Conservation (phyloP, 2,113 vertebrate species). For the Epinephelus cyanopodus region DNA sequence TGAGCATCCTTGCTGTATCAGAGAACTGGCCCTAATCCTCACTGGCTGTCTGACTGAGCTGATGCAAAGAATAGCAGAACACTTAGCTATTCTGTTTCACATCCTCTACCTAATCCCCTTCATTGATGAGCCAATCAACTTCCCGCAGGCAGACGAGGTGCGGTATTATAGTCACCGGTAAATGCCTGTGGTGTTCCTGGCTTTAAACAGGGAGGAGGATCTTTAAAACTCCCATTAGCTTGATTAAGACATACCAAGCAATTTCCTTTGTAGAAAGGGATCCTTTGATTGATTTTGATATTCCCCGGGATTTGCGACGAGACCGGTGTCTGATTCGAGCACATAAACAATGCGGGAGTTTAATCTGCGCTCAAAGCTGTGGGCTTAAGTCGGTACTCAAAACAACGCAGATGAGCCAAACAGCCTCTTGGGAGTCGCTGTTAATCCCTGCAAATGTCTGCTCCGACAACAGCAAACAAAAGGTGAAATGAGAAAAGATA, state of each 20-base stretch:
- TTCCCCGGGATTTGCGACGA: constrained; percentile 35
- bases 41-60: constrained; percentile 28
- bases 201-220: constrained; percentile 69
- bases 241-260: constrained; percentile 78
- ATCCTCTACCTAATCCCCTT: constrained; percentile 65
- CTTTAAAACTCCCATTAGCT: constrained; percentile 70
- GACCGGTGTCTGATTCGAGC: constrained; percentile 52
- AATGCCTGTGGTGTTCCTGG: constrained; percentile 46
- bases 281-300: constrained; percentile 62
- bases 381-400: constrained; percentile 54
- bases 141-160: constrained; percentile 58
- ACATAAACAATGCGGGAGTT: constrained; percentile 56
- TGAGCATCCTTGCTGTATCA: constrained; percentile 9
- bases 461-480: constrained; percentile 45
- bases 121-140: constrained; percentile 78
- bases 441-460: constrained; percentile 66
- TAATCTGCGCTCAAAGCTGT: constrained; percentile 68
- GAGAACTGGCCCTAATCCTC: constrained; percentile 47
- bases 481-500: constrained; percentile 51
- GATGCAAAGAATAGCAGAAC: constrained; percentile 47
- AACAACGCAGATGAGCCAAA: constrained; percentile 64
- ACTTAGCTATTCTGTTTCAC: constrained; percentile 58
- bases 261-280: constrained; percentile 61
- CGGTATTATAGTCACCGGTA: constrained; percentile 45
- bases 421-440: constrained; percentile 50